These are phyloP conservation scores for Tarsius wallacei DNA, from an alignment of 2,797 vertebrate genomes.

Conservation along the genomic window DNA sequence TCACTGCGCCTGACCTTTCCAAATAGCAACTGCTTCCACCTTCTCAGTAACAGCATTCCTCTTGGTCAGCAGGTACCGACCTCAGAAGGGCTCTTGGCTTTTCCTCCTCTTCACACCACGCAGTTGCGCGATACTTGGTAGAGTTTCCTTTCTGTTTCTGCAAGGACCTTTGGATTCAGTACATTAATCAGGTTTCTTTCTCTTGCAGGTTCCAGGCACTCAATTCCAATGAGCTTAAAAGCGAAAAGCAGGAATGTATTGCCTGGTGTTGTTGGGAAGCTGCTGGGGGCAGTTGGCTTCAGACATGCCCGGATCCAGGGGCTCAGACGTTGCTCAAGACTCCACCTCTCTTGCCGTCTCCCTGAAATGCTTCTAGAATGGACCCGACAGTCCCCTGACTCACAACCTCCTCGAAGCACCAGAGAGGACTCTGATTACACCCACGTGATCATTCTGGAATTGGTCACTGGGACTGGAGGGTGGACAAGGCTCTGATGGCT, in stretches of 20 bases:
- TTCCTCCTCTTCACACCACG: not conserved
- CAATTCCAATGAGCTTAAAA: slow-evolving; percentile 35
- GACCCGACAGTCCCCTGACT: not conserved
- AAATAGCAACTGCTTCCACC: not conserved
- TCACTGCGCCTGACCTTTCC: no score
- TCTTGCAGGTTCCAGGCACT: not conserved
- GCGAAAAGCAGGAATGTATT: slow-evolving; percentile 33
- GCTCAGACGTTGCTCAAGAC: not conserved
- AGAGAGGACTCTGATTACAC: not conserved
- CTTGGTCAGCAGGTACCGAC: not conserved
- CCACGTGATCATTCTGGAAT: not conserved
- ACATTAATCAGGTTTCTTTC: slow-evolving; percentile 48
- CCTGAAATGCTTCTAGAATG: slow-evolving; percentile 16
- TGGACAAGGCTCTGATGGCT: not conserved
- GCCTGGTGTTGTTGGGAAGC: not conserved
- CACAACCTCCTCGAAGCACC: not conserved
- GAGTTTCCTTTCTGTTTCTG: not conserved
- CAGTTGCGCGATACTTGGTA: not conserved
- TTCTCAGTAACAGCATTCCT: slow-evolving; percentile 31
- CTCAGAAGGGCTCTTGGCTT: not conserved
- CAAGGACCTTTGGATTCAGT: not conserved
- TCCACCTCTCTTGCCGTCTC: not conserved
- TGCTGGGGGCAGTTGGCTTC: not conserved
- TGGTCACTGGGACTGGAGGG: not conserved
- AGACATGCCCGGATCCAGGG: not conserved